Evolutionary conservation across 2,113 vertebrate genomes (phyloP), one percentile per base, ranked within the genome.

Genomic region (Paramormyrops kingsleyae): DNA sequence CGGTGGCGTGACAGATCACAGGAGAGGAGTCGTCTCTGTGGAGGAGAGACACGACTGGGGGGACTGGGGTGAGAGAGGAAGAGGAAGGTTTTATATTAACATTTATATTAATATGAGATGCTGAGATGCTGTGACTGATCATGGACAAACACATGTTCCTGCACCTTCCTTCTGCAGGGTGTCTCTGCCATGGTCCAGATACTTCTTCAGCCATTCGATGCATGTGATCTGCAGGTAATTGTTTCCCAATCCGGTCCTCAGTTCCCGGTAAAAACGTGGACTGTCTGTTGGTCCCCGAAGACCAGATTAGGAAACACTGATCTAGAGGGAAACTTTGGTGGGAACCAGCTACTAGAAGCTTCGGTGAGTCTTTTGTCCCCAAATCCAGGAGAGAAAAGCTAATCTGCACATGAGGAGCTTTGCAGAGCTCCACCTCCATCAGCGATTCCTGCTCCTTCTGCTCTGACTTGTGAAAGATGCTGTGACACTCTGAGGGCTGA

Each of bases 1-100:
- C 92, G 0, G 94, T 94, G 91, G 89, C 92, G 0, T 90, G 93
- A 91, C 95, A 95, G 87, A 88, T 42, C 21, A 94, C 92, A 91
- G 90, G 1, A 89, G 92, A 85, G 87, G 90, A 89, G 13, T 80
- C 7, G 88, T 7, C 35, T 91, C 91, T 56, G 83, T 90, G 91
- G 44, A 89, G 3, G 44, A 92, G 35, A 50, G 42, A 87, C 31
- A 88, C 90, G 35, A 85, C 5, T 50, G 91, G 91, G 62, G 7
- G 39, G 21, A 89, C 91, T 92, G 44, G 39, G 80, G 80, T 44
- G 84, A 56, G 1, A 56, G 83, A 89, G 35, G n/a, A 39, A 89
- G 77, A 46, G 77, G 31, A 31, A 44, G 88, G 49, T 24, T 0
- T 19, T 24, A 4, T 59, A 12, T 59, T 53, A 35, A 31, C 62